A percentile compares a stretch with the other conserved stretches of the same genome.
These are phyloP conservation scores for Passerina amoena DNA, from an alignment of 2,113 vertebrate genomes.

Conservation along the genomic window DNA sequence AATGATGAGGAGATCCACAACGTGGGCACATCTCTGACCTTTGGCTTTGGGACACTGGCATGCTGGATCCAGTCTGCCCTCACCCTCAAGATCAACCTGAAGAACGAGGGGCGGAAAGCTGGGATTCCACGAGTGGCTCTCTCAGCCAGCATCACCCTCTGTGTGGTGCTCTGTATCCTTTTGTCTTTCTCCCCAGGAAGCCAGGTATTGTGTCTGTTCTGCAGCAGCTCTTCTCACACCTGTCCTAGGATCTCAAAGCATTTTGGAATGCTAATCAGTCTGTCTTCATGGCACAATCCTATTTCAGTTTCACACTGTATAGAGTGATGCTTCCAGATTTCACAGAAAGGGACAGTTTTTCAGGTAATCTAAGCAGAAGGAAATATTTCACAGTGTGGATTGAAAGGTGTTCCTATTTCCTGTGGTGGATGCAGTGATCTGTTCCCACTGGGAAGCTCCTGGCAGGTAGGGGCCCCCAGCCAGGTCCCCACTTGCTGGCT, in stretches of 20 bases:
- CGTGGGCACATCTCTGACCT: conserved; percentile 81
- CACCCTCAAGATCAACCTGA: conserved; percentile 86
- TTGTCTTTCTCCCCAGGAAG: background rate
- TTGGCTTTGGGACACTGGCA: conserved; percentile 84
- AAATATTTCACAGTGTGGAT: background rate
- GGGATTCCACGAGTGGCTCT: conserved; percentile 82
- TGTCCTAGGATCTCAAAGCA: background rate
- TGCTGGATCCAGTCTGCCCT: conserved; percentile 91
- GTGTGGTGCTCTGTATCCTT: conserved; percentile 92
- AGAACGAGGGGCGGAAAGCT: conserved; percentile 80
- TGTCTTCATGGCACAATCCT: background rate
- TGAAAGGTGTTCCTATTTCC: background rate
- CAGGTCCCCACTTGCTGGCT: background rate
- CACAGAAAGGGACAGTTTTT: background rate
- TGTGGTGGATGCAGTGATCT: fast-evolving
- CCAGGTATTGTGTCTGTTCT: background rate
- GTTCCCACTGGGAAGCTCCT: background rate
- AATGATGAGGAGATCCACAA: conserved; percentile 81
- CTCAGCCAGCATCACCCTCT: conserved; percentile 82
- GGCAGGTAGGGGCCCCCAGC: background rate
- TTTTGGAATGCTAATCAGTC: background rate
- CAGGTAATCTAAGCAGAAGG: background rate
- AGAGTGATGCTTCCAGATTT: background rate
- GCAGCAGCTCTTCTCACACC: background rate
- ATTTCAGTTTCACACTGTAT: background rate